These are phyloP conservation scores for Thunnus maccoyii DNA, from an alignment of 2,113 vertebrate species.

Conservation along the genomic window DNA sequence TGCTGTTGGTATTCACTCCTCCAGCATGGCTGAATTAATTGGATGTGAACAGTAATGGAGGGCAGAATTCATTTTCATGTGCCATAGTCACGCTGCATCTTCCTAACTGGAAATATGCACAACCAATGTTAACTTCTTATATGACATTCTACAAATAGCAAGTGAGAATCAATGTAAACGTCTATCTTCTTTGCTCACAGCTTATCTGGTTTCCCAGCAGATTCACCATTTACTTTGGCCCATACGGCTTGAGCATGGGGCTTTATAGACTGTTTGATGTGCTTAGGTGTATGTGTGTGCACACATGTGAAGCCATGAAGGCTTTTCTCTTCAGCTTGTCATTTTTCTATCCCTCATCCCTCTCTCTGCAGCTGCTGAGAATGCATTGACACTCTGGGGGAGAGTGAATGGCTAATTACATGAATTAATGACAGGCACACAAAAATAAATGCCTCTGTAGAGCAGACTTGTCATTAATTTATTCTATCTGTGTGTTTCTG, in stretches of 20 bases:
- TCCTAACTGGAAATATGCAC: slow-evolving; percentile 31
- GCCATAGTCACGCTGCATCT: not conserved
- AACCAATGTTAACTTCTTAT: slow-evolving; percentile 11
- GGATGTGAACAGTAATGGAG: slow-evolving; percentile 41
- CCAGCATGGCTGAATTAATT: slow-evolving; percentile 59
- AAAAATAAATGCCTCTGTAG: slow-evolving; percentile 46
- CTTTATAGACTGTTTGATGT: slow-evolving; percentile 36
- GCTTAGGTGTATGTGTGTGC: slow-evolving; percentile 41
- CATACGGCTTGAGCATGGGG: slow-evolving; percentile 7
- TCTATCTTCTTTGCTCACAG: slow-evolving; percentile 10
- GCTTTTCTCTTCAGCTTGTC: slow-evolving; percentile 48
- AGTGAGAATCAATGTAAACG: slow-evolving; percentile 19
- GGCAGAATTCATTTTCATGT: slow-evolving; percentile 21
- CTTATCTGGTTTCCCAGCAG: slow-evolving; percentile 31
- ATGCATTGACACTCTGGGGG: slow-evolving; percentile 45
- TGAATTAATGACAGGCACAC: slow-evolving; percentile 65
- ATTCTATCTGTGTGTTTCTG: slow-evolving; percentile 37
- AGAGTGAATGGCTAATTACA: slow-evolving; percentile 66
- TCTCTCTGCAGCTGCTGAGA: slow-evolving; percentile 46
- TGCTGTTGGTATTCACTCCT: slow-evolving; percentile 46
- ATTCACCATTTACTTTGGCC: not conserved
- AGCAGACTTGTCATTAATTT: slow-evolving; percentile 54
- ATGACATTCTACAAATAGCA: slow-evolving; percentile 19
- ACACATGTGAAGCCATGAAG: slow-evolving; percentile 31
- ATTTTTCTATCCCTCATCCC: slow-evolving; percentile 18